phyloP scores from a whole-genome alignment of 30 jellyfish, hydroid and myxozoan genomes.

The Aurelia coerulea region DNA sequence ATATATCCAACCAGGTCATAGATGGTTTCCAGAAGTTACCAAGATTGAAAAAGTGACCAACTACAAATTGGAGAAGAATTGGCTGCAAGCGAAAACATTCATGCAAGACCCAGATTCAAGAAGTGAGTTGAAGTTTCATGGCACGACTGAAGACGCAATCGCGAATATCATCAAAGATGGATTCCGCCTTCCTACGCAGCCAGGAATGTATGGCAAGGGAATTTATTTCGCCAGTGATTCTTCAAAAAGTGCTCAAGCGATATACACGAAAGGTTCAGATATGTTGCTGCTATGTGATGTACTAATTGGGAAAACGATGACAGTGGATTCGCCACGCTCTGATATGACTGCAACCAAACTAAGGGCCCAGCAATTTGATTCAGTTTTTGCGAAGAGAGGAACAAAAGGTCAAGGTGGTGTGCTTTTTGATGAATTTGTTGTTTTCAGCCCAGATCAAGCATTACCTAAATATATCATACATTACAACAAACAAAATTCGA shows the following conservation, averaged over 20 bases:
- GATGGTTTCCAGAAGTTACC: conserved; percentile 73
- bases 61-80: conserved; percentile 35
- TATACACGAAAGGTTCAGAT: conserved; percentile 72
- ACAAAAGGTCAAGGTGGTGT: conserved; percentile 72
- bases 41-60: conserved; percentile 74
- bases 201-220: conserved; percentile 82
- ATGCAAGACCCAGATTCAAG: conserved; percentile 32
- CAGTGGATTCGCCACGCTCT: conserved; percentile 34
- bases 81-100: conserved; percentile 28
- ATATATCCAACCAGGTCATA: conserved; percentile 59
- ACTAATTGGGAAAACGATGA: conserved; percentile 50
- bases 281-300: conserved; percentile 76
- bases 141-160: conserved; percentile 66
- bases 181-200: conserved; percentile 58
- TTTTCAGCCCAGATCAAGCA: conserved; percentile 69
- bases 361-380: conserved; percentile 41
- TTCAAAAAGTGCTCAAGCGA: conserved; percentile 79
- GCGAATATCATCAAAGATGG: conserved; percentile 64
- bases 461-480: conserved; percentile 61
- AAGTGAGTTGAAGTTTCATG: conserved; percentile 66
- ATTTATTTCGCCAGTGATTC: conserved; percentile 85
- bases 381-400: conserved; percentile 69
- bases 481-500: not conserved
- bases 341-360: conserved; percentile 26
- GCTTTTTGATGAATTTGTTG: conserved; percentile 71